Percentiles rank a stretch among this genome's conserved stretches.
phyloP scores from a whole-genome alignment of 2,888 invertebrate species.

The Argyresthia albistria region DNA sequence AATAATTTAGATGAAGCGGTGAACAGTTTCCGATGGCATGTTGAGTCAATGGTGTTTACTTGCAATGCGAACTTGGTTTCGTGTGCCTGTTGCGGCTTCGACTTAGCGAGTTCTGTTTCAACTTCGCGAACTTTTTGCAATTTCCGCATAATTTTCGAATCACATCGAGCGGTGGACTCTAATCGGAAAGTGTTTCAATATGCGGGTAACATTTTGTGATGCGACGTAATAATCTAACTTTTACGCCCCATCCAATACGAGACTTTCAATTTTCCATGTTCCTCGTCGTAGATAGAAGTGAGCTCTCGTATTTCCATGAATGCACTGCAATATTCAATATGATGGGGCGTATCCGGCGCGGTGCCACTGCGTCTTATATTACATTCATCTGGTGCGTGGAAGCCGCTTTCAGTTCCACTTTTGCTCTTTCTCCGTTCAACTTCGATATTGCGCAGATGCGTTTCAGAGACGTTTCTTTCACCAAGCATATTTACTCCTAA shows the following conservation, averaged over 20 bases:
- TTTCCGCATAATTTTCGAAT: not conserved
- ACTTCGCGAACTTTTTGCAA: not conserved
- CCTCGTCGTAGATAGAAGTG: slow-evolving; percentile 6
- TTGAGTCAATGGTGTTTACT: slow-evolving; percentile 3
- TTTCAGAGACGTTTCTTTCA: not conserved
- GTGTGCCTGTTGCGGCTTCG: not conserved
- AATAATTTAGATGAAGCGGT: slow-evolving; percentile 42
- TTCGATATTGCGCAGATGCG: slow-evolving; percentile 1
- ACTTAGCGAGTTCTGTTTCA: not conserved
- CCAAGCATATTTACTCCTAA: no score
- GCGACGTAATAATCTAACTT: not conserved
- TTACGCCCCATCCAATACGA: not conserved
- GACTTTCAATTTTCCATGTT: slow-evolving; percentile 8
- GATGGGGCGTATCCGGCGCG: slow-evolving; percentile 8
- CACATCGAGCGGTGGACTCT: not conserved
- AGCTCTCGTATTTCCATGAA: slow-evolving; percentile 10
- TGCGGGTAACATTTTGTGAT: not conserved
- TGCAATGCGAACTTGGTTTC: not conserved
- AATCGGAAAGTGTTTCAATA: not conserved
- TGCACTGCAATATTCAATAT: slow-evolving; percentile 11
- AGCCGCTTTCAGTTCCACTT: slow-evolving; percentile 4
- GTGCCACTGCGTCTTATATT: slow-evolving; percentile 9
- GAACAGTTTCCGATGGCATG: not conserved
- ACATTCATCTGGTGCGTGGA: slow-evolving; percentile 10
- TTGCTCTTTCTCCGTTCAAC: not conserved